These are phyloP conservation scores for Cephonodes hylas DNA, from an alignment of 2,888 invertebrate species.

Conservation along the genomic window DNA sequence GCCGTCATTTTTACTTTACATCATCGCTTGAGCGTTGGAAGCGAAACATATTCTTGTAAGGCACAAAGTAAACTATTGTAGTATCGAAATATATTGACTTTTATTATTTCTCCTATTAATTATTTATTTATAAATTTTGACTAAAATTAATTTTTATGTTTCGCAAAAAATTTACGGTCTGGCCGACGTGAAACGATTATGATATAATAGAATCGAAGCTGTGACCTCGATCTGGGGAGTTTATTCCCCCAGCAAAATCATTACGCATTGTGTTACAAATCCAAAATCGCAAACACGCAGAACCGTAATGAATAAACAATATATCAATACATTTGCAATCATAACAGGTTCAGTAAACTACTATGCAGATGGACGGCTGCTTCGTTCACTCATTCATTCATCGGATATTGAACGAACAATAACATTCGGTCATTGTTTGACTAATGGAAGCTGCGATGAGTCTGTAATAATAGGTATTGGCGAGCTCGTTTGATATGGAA, in stretches of 20 bases:
- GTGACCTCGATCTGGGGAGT: neutral
- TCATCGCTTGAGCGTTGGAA: no score
- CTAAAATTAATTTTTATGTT: no score
- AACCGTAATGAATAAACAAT: neutral
- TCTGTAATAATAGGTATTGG: neutral
- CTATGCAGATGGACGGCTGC: neutral
- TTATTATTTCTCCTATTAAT: no score
- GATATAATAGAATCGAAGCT: no score
- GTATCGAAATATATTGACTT: no score
- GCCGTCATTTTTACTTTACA: no score
- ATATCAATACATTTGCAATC: neutral
- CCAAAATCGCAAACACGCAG: neutral
- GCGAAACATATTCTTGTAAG: no score
- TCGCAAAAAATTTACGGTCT: no score
- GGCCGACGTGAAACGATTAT: no score
- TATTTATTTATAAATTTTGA: no score
- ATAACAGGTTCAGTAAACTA: neutral
- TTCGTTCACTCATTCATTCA: neutral
- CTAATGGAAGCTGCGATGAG: constrained; percentile 2
- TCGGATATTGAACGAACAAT: constrained; percentile 4
- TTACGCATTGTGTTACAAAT: neutral
- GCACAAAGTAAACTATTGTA: no score
- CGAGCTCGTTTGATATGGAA: neutral
- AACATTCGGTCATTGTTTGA: constrained; percentile 4
- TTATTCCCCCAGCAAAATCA: neutral